Base-by-base conservation (phyloP, 2,797 vertebrate genomes). In the Schizopygopsis pylzovi region DNA sequence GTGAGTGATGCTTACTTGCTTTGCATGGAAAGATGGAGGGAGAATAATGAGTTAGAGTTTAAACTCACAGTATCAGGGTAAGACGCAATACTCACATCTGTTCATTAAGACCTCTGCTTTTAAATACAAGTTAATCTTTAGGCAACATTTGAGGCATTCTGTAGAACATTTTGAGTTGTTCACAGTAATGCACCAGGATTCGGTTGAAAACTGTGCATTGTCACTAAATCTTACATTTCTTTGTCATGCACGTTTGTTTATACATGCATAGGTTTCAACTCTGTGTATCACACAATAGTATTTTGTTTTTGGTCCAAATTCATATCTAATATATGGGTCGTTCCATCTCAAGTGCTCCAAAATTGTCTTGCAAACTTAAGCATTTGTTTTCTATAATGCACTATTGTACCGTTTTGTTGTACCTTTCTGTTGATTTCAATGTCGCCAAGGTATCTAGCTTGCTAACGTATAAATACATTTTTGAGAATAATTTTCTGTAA, bases 101-200 rank as follows among this genome's bases (percentile, higher is more conserved):
- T 63, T 79, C 56, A 45, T 79, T 79, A 79, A 65, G 25, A 47
- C 41, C 59, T 79, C 41, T 20, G 54, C 28, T 79, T 45, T 63
- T 45, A n/a, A 79, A 79, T 79, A 45, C 77, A 79, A 45, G 59
- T 45, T 65, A 47, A 63, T 79, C 78, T 80, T 65, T 80, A 18
- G 10, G 67, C 25, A 67, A 33, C 25, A 22, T 65, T 33, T 79
- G 41, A 45, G 78, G 56, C 77, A 20, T 28, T 33, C 12, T 59
- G 52, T 78, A n/a, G 75, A 78, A 41, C 4, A 59, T 25, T 8
- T 72, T 2, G 37, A 43, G 4, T 25, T 25, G 49, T 72, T 45
- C 12, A 11, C 22, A 45, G 41, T 25, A 13, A 12, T 77, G 28
- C 28, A 37, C 28, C 15, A 18, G 63, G 28, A 67, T 16, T 67